A percentile compares a stretch with the other conserved stretches of the same genome.
phyloP scores from a whole-genome alignment of 2,888 invertebrate species.

The Conchocele bisecta region DNA sequence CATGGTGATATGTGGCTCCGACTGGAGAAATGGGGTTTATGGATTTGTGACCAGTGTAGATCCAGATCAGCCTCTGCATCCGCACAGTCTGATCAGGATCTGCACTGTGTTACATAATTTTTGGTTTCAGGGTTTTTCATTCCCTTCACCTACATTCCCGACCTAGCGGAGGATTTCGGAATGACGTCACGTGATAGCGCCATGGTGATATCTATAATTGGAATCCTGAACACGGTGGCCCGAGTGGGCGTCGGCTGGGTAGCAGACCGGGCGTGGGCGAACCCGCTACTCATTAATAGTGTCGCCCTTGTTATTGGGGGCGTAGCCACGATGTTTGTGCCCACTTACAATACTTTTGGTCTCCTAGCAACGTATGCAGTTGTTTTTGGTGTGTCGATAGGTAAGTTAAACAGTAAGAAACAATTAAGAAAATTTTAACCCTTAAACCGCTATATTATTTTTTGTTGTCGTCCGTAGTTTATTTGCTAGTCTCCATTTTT shows the following conservation, averaged over 20 bases:
- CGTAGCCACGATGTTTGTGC: constrained; percentile 91
- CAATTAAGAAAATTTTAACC: no score
- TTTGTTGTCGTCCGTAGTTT: no score
- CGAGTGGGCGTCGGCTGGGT: constrained; percentile 95
- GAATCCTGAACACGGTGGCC: constrained; percentile 96
- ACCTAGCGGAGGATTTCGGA: constrained; percentile 61
- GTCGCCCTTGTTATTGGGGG: constrained; percentile 93
- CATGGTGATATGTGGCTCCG: no score
- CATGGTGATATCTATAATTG: constrained; percentile 65
- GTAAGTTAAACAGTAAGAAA: constrained; percentile 66
- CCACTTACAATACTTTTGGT: constrained; percentile 90
- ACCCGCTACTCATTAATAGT: constrained; percentile 95
- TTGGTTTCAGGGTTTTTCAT: constrained; percentile 91
- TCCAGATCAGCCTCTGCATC: no score
- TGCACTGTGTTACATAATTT: no score
- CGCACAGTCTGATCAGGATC: no score
- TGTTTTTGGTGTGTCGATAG: constrained; percentile 90
- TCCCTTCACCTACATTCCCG: constrained; percentile 91
- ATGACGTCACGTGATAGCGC: constrained; percentile 60
- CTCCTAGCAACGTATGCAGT: constrained; percentile 91
- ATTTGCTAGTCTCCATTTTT: no score
- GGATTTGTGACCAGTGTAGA: no score
- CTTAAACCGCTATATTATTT: no score
- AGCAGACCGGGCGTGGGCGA: constrained; percentile 88
- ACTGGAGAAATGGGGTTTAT: no score